phyloP scores from a whole-genome alignment of 2,113 vertebrate genomes.

The Caloenas nicobarica region DNA sequence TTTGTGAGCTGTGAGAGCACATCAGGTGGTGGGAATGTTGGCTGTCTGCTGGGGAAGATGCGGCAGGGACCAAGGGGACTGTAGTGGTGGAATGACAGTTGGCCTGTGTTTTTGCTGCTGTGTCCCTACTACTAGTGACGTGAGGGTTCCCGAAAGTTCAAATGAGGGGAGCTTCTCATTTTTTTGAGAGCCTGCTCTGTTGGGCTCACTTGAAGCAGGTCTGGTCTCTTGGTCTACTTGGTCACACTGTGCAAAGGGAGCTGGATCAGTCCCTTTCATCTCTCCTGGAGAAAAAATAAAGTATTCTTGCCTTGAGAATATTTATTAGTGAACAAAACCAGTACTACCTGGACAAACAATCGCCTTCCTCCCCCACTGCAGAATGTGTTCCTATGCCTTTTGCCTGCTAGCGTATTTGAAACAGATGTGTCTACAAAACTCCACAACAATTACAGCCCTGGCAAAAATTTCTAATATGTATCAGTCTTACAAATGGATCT shows the following conservation, averaged over 20 bases:
- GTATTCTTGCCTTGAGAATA: neutral
- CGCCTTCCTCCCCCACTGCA: neutral
- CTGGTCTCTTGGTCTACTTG: neutral
- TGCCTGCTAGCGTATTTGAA: neutral
- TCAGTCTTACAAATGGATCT: neutral
- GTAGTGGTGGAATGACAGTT: fast-evolving
- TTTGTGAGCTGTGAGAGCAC: neutral
- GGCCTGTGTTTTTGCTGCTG: neutral
- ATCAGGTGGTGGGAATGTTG: neutral
- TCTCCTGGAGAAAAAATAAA: neutral
- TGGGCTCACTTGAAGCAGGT: neutral
- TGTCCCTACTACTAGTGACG: neutral
- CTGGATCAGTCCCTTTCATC: neutral
- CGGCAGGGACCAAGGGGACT: neutral
- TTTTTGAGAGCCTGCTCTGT: neutral
- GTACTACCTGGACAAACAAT: neutral
- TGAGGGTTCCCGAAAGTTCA: neutral
- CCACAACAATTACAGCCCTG: neutral
- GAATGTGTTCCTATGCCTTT: neutral
- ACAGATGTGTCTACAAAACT: neutral
- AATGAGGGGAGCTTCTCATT: neutral
- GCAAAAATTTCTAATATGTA: neutral
- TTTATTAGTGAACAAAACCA: neutral
- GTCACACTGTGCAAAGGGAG: neutral
- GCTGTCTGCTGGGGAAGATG: neutral